These are phyloP conservation scores for Xyrichtys novacula DNA, from an alignment of 2,797 vertebrate species.

Conservation along the genomic window DNA sequence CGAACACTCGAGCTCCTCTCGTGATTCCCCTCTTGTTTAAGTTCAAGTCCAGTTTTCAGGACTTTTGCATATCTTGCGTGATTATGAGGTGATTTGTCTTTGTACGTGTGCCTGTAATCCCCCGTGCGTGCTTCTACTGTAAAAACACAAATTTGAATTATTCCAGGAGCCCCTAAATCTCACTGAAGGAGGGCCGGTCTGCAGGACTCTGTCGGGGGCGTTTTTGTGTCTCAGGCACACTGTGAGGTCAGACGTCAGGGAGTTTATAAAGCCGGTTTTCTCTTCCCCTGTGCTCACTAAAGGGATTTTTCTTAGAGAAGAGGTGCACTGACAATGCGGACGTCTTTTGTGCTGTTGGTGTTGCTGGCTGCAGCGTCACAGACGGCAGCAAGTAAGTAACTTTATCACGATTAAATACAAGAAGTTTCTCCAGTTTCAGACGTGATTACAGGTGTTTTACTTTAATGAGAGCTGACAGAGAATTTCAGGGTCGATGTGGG, in stretches of 20 bases:
- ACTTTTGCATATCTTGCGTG: constrained; percentile 30
- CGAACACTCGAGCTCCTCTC: constrained; percentile 2
- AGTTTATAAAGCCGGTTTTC: constrained; percentile 67
- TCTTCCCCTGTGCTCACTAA: constrained; percentile 44
- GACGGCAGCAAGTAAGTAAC: constrained; percentile 79
- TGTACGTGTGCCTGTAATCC: constrained; percentile 47
- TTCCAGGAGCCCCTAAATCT: constrained; percentile 16
- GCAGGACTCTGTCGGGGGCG: constrained; percentile 27
- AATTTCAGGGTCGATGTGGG: background rate
- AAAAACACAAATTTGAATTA: constrained; percentile 27
- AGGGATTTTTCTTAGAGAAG: constrained; percentile 54
- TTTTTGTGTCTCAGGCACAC: constrained; percentile 20
- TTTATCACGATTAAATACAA: too few species aligned
- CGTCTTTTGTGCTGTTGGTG: constrained; percentile 63
- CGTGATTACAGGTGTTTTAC: background rate
- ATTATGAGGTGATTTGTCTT: constrained; percentile 31
- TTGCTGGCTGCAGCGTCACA: constrained; percentile 65
- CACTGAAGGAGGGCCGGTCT: constrained; percentile 6
- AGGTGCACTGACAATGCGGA: constrained; percentile 66
- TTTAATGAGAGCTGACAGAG: background rate
- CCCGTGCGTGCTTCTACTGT: constrained; percentile 20
- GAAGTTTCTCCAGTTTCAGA: background rate
- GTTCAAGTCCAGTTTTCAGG: background rate
- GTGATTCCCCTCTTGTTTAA: constrained; percentile 18
- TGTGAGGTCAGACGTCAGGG: constrained; percentile 37